Conservation (phyloP, 2,113 vertebrate species). For the Menura novaehollandiae region DNA sequence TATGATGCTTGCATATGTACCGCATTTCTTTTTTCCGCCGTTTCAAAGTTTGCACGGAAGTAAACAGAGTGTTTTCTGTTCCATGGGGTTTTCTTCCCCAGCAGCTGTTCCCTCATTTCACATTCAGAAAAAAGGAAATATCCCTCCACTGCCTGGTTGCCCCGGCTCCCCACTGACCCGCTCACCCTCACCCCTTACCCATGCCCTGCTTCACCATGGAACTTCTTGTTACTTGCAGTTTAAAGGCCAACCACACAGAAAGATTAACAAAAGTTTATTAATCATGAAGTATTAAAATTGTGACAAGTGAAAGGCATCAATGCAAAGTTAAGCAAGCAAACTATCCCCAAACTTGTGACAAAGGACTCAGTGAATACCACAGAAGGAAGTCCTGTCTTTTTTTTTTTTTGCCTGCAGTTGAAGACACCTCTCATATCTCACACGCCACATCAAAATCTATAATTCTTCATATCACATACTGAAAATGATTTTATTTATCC, state of each 20-base stretch:
- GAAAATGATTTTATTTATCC: conserved; percentile 96
- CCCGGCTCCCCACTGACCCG: accelerated
- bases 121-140: accelerated
- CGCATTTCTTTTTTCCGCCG: neutral
- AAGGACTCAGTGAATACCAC: conserved; percentile 9
- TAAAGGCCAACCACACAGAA: conserved; percentile 11
- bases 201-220: neutral
- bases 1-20: neutral
- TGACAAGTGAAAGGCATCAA: conserved; percentile 53
- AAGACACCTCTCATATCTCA: conserved; percentile 51
- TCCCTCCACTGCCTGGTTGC: neutral
- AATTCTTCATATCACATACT: conserved; percentile 80
- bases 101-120: accelerated
- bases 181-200: too few species aligned
- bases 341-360: conserved; percentile 51
- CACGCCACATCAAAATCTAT: conserved; percentile 51
- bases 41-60: neutral
- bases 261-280: conserved; percentile 68
- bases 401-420: conserved; percentile 26
- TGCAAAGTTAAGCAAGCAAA: conserved; percentile 59
- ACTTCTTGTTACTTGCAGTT: neutral
- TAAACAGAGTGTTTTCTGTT: neutral
- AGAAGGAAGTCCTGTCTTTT: neutral
- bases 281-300: conserved; percentile 58
- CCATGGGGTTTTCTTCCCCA: accelerated